Conservation (phyloP, 2,797 vertebrate species). For the Carapus acus region DNA sequence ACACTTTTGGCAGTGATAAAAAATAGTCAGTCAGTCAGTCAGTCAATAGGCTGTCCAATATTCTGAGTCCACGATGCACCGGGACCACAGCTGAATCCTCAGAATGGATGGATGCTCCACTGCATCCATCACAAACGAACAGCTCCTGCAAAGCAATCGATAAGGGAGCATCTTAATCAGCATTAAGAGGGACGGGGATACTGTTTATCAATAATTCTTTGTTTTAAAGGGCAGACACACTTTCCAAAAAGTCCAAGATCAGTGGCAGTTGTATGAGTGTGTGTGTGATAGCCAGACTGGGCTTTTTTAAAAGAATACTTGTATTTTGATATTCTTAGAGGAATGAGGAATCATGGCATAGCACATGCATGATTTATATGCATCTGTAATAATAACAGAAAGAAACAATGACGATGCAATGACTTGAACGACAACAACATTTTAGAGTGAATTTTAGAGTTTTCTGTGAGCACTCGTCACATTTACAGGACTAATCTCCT, state of each 20-base stretch:
- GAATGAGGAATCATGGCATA: constrained; percentile 5
- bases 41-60: constrained; percentile 29
- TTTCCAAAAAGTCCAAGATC: constrained; percentile 2
- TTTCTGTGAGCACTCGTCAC: constrained; percentile 34
- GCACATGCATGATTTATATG: constrained; percentile 42
- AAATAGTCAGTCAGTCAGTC: constrained; percentile 14
- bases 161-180: constrained; percentile 49
- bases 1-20: constrained; percentile 45
- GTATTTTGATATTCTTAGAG: constrained; percentile 1
- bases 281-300: not conserved
- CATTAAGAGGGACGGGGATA: constrained; percentile 25
- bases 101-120: constrained; percentile 27
- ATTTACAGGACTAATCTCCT: constrained; percentile 51
- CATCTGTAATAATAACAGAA: constrained; percentile 16
- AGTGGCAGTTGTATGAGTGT: constrained; percentile 5
- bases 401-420: constrained; percentile 27
- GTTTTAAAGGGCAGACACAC: constrained; percentile 18
- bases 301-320: constrained; percentile 10
- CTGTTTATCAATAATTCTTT: constrained; percentile 33
- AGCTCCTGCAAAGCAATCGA: constrained; percentile 43
- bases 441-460: constrained; percentile 37
- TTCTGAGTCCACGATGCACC: constrained; percentile 40
- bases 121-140: constrained; percentile 50
- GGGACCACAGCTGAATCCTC: constrained; percentile 37
- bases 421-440: constrained; percentile 35